These are phyloP conservation scores for Cyanocitta stelleri DNA, from an alignment of 2,113 vertebrate genomes.

Conservation along the genomic window DNA sequence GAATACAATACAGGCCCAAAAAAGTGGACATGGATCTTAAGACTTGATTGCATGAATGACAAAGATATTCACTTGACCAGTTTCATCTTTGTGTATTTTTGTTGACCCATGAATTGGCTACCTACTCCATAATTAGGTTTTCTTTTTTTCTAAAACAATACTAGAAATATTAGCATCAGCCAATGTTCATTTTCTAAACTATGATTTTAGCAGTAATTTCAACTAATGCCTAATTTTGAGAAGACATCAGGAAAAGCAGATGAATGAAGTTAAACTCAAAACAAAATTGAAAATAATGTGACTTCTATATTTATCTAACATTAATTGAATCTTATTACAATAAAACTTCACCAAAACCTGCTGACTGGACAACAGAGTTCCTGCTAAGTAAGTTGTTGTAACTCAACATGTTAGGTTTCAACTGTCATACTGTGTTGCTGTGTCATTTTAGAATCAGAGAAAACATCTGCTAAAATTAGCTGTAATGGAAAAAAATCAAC, in stretches of 20 bases:
- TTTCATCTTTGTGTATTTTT: background rate
- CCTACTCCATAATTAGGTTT: background rate
- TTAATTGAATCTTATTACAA: background rate
- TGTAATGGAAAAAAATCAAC: constrained; percentile 69
- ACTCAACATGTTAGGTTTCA: background rate
- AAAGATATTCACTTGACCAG: background rate
- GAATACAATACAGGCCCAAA: background rate
- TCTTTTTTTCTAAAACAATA: background rate
- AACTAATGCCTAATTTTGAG: background rate
- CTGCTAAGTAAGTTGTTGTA: background rate
- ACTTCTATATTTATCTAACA: background rate
- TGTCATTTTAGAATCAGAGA: constrained; percentile 43
- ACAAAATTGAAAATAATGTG: background rate
- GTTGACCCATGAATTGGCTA: background rate
- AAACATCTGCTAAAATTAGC: constrained; percentile 68
- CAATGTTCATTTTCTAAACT: background rate
- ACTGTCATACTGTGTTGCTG: background rate
- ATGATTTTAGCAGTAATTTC: background rate
- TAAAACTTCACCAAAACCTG: background rate
- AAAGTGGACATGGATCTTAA: background rate
- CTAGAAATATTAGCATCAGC: background rate
- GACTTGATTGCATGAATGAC: background rate
- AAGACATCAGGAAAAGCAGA: background rate
- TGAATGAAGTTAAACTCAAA: background rate
- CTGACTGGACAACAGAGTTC: background rate